phyloP scores from a whole-genome alignment of 2,888 invertebrate species.

The Isotomurus palustris region DNA sequence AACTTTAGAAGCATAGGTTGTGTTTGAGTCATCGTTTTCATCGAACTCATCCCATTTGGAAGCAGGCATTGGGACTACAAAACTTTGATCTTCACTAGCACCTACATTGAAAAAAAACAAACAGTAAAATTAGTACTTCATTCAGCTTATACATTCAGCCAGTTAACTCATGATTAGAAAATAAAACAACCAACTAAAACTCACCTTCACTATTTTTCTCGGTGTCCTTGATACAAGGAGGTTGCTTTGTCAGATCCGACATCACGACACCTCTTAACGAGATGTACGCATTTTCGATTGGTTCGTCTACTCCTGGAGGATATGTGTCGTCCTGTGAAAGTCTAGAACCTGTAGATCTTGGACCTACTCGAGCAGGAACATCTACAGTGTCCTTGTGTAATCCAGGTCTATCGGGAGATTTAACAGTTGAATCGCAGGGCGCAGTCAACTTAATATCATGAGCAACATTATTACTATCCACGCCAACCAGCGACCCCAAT shows the following conservation, averaged over 20 bases:
- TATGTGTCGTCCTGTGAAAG: background rate
- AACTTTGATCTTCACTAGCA: too few species aligned
- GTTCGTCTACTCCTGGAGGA: background rate
- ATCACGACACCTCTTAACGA: background rate
- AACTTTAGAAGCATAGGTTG: background rate
- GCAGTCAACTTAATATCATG: constrained; percentile 20
- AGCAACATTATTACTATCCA: background rate
- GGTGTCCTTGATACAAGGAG: too few species aligned
- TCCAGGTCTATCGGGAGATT: constrained; percentile 28
- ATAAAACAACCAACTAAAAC: too few species aligned
- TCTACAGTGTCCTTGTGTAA: background rate
- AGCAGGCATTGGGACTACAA: constrained; percentile 21
- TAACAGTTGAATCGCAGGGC: constrained; percentile 42
- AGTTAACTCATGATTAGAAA: too few species aligned
- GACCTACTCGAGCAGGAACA: background rate
- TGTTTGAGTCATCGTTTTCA: constrained; percentile 22
- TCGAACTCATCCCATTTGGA: constrained; percentile 47
- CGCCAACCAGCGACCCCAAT: constrained; percentile 1
- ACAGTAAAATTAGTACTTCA: too few species aligned
- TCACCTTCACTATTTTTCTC: too few species aligned
- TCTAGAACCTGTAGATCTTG: too few species aligned
- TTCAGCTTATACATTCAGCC: too few species aligned
- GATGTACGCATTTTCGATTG: background rate
- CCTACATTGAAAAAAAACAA: too few species aligned
- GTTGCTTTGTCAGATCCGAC: background rate